Percentiles rank a stretch among this genome's conserved stretches.
phyloP scores from a whole-genome alignment of 2,797 vertebrate species.

The Alfaro cultratus region DNA sequence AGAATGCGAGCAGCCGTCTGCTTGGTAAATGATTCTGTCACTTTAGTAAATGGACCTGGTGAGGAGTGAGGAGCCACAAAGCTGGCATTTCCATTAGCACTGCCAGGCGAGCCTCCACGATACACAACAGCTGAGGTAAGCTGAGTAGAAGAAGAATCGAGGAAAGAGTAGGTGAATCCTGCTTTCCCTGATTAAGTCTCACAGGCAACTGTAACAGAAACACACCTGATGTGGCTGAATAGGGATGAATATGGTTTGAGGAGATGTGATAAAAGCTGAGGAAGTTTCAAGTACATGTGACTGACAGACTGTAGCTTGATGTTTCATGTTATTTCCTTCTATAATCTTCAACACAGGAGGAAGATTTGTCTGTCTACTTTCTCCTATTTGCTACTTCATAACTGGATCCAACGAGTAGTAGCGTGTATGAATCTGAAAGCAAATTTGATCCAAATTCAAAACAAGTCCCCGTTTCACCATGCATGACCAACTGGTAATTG shows the following conservation, averaged over 20 bases:
- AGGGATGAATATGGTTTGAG: neutral
- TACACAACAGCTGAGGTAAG: slow-evolving; percentile 33
- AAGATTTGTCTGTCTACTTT: slow-evolving; percentile 22
- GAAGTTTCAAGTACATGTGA: slow-evolving; percentile 16
- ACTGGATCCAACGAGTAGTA: slow-evolving; percentile 23
- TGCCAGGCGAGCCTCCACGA: slow-evolving; percentile 55
- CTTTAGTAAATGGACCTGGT: slow-evolving; percentile 85
- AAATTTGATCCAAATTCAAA: slow-evolving; percentile 59
- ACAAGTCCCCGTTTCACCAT: slow-evolving; percentile 50
- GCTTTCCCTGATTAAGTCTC: slow-evolving; percentile 45
- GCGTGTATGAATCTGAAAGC: slow-evolving; percentile 45
- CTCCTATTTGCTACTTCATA: slow-evolving; percentile 30
- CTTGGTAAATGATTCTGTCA: slow-evolving; percentile 87
- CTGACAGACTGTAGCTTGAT: neutral
- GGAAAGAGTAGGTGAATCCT: slow-evolving; percentile 29
- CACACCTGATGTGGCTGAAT: slow-evolving; percentile 12
- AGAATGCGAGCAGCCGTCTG: slow-evolving; percentile 77
- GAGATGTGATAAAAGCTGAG: slow-evolving; percentile 4
- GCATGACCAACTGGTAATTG: slow-evolving; percentile 55
- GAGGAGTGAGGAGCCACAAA: slow-evolving; percentile 77
- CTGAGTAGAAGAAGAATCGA: slow-evolving; percentile 4
- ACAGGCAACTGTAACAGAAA: slow-evolving; percentile 22
- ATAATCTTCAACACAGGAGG: slow-evolving; percentile 13
- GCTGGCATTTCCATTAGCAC: slow-evolving; percentile 79
- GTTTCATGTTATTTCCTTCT: slow-evolving; percentile 4